A percentile compares a stretch with the other conserved stretches of the same genome.
Conservation (phyloP, 1,140 invertebrate genomes). For the Aradophagus sp. region DNA sequence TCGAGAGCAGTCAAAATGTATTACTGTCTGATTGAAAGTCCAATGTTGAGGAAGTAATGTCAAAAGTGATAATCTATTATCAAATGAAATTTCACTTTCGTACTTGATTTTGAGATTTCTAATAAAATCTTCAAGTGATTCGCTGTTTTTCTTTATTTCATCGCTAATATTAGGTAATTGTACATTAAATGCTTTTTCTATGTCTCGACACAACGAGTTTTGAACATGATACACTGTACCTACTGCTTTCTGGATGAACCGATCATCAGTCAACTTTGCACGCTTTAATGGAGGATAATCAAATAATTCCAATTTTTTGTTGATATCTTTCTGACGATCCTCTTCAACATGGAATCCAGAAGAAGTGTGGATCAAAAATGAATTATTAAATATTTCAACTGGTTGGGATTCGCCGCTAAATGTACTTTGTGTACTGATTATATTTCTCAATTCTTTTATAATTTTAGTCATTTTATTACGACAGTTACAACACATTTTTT, state of each 20-base stretch:
- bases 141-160: slow-evolving; percentile 7
- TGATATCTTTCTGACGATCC: too few species aligned
- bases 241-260: not conserved
- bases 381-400: slow-evolving; percentile 1
- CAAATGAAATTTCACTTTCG: slow-evolving; percentile 1
- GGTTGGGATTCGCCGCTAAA: too few species aligned
- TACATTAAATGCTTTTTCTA: slow-evolving; percentile 3
- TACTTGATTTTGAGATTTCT: not conserved
- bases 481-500: too few species aligned
- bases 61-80: not conserved
- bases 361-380: not conserved
- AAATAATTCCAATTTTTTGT: slow-evolving; percentile 4
- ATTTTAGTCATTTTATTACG: too few species aligned
- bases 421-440: too few species aligned
- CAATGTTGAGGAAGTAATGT: not conserved
- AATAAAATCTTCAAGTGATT: not conserved
- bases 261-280: not conserved
- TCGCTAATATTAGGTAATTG: not conserved
- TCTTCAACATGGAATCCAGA: not conserved
- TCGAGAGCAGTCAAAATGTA: not conserved
- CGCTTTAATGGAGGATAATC: slow-evolving; percentile 3
- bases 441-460: too few species aligned
- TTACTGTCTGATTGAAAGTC: slow-evolving; percentile 1
- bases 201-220: not conserved
- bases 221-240: not conserved